Base-by-base conservation (phyloP, 2,113 vertebrate genomes). In the Anolis sagrei region DNA sequence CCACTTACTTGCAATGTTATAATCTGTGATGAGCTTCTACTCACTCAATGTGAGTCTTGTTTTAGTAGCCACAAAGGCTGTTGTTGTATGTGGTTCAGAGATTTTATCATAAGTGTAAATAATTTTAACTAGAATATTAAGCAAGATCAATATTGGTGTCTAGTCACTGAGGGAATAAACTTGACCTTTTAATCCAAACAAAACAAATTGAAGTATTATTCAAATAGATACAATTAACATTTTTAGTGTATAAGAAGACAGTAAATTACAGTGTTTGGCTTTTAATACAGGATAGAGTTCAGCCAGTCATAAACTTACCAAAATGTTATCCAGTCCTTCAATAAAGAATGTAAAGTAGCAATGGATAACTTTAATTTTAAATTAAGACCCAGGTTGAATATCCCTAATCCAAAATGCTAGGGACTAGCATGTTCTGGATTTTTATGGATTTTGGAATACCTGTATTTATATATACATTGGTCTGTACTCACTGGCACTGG, bases 121-220 rank as follows among this genome's bases (percentile, higher is more conserved):
- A 85, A 18, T 79, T 48, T 85, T 61, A 85, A 79, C 29, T 79
- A 68, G 23, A 79, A 73, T 32, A 18, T 85, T 79, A 79, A 79
- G 64, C n/a, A 77, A 84, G 51, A 79, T 51, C 68, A 51, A 79
- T 36, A 72, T 85, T 36, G 61, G 27, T 44, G 16, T 85, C 51
- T 79, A 79, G 49, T 78, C 49, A 61, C 66, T 5, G 39, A 62
- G 51, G 76, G 49, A 85, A 48, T 29, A 48, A 51, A 85, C 44
- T 85, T 79, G 76, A 72, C 76, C 83, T 79, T 69, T 70, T 72
- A 85, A 85, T 79, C 66, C 68, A 85, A 85, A 79, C 68, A 85
- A 79, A 79, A 51, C 76, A 79, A 85, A 73, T 79, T 79, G 76
- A 79, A 72, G 36, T 79, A 61, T 79, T 85, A 85, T 48, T 48